These are phyloP conservation scores for Thera britannica DNA, from an alignment of 2,888 invertebrate genomes.

Conservation along the genomic window DNA sequence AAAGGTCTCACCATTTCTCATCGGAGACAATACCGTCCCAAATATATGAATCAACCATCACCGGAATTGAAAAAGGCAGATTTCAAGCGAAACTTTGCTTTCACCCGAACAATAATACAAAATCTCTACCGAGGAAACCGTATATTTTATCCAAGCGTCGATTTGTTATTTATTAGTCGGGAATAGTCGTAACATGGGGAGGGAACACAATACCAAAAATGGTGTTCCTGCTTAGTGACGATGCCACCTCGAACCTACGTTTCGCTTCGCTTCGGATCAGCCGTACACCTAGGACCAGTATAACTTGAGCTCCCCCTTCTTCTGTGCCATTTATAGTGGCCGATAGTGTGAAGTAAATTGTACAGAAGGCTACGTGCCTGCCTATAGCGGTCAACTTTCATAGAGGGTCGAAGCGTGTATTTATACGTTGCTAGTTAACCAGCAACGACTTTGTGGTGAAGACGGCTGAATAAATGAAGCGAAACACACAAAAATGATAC, in stretches of 20 bases:
- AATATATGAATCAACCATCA: conserved; percentile 48
- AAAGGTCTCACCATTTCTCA: conserved; percentile 21
- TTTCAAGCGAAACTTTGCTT: conserved; percentile 61
- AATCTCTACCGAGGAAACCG: conserved; percentile 74
- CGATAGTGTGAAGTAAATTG: conserved; percentile 51
- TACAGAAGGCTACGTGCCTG: conserved; percentile 61
- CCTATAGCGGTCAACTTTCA: conserved; percentile 58
- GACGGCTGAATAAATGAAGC: conserved; percentile 71
- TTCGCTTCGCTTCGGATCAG: conserved; percentile 67
- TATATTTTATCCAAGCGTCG: conserved; percentile 81
- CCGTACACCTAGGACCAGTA: conserved; percentile 55
- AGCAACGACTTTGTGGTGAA: conserved; percentile 69
- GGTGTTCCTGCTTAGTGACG: conserved; percentile 80
- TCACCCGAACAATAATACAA: conserved; percentile 61
- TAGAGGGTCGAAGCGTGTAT: conserved; percentile 67
- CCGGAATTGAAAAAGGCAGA: conserved; percentile 61
- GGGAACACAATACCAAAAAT: conserved; percentile 77
- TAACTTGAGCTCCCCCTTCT: conserved; percentile 63
- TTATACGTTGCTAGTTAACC: conserved; percentile 73
- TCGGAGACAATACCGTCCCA: conserved; percentile 39
- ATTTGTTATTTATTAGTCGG: conserved; percentile 84
- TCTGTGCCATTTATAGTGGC: conserved; percentile 51
- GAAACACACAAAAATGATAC: conserved; percentile 73
- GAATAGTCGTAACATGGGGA: conserved; percentile 81
- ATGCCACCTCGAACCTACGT: conserved; percentile 71